Base-by-base conservation (phyloP, 2,797 vertebrate genomes). In the Sebastolobus altivelis region DNA sequence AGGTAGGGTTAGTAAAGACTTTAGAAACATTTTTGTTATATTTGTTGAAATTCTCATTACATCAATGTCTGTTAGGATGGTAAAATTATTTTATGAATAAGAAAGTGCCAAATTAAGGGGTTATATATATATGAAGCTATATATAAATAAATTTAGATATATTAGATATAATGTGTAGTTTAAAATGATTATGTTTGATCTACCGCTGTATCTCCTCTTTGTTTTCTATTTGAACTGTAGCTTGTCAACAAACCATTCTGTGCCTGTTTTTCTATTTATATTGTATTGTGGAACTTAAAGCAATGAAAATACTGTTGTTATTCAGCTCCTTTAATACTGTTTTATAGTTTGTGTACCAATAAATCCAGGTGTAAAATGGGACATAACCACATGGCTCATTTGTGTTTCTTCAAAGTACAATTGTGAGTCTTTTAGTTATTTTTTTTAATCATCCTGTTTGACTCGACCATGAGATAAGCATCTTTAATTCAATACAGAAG, bases 271-370 rank as follows among this genome's bases (percentile, higher is more conserved):
- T 96, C 93, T 95, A 96, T 95, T 96, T 95, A 95, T 96, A 96
- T 95, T 92, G 95, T 96, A 95, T 88, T 94, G 95, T 97, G 95
- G 88, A 93, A 96, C 93, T 95, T 95, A 90, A 95, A 95, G 95
- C 91, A 95, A 95, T 93, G 94, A 93, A 91, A 94, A 96, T 91
- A 95, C 89, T 92, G 93, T 95, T 96, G 96, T 96, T 96, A 95
- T 93, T 91, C 92, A 93, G 94, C 95, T 96, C 95, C 95, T 97
- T 97, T 96, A 96, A 96, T 96, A 97, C 96, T 95, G 95, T 97
- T 97, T 96, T 97, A 96, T 97, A 97, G 96, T 96, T 95, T 93
- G 94, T 97, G 96, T 96, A 94, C 91, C 94, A 96, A 96, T 96
- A 96, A 97, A 95, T 95, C 91, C 94, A 95, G 91, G 93, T 94